Base-by-base conservation (phyloP, 2,888 invertebrate genomes). In the Mythimna albipuncta region DNA sequence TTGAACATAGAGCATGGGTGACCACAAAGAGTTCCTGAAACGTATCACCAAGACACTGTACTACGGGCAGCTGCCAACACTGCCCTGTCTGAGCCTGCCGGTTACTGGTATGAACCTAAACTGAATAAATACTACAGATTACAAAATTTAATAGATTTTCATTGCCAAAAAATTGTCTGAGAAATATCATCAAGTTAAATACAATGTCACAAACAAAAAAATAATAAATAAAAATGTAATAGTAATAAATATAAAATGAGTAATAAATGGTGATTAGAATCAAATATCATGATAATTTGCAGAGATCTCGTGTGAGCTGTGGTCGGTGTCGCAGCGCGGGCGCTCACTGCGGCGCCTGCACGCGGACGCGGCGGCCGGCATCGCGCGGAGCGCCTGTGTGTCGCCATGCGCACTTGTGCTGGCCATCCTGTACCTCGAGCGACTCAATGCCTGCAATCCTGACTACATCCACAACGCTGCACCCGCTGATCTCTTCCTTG, bases 381-480 rank as follows among this genome's bases (percentile, higher is more conserved):
- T 98, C 81, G 97, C 97, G 71, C 97, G 98, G 89, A 97, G 97
- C 88, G 98, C 99, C 9, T 98, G 98, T 92, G 98, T 99, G 82
- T 98, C 99, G 11, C 99, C 99, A 0, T 99, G 99, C 92, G 98
- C 99, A 19, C 97, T 99, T 69, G 98, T 99, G 85, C 97, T 99
- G 88, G 99, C 99, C 44, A 96, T 99, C 89, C 97, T 99, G 61
- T 99, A 99, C 94, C 97, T 99, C 87, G 99, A 99, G 95, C 97
- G 99, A 82, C 97, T 99, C 69, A 98, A 98, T 91, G 96, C 97
- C 77, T 97, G 97, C 87, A 98, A 99, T 96, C 98, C 98, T 0
- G 97, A 98, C 84, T 99, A 99, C 94, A 97, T 99, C 78, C 97
- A 98, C 85, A 96, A 97, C 88, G 97, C 99, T 65, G 97, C 98